These are phyloP conservation scores for Polietes domitor DNA, from an alignment of 2,888 invertebrate species.

Conservation along the genomic window DNA sequence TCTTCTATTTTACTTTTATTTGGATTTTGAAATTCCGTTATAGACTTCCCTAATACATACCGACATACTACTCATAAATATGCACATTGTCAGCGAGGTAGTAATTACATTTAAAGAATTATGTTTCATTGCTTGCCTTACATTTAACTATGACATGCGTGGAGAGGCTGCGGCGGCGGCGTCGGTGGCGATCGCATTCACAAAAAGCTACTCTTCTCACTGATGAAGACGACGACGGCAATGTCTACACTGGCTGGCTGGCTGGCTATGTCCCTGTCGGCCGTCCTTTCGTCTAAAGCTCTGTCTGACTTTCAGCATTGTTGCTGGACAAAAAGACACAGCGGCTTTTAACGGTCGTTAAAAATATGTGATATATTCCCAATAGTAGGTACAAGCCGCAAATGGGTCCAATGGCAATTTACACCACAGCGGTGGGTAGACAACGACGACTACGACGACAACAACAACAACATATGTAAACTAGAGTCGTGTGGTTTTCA, in stretches of 20 bases:
- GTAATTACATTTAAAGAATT: slow-evolving; percentile 73
- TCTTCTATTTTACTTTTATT: too few species aligned
- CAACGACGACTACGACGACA: slow-evolving; percentile 31
- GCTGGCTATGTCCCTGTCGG: slow-evolving; percentile 10
- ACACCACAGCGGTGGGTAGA: slow-evolving; percentile 65
- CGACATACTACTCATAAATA: slow-evolving; percentile 69
- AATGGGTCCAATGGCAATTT: slow-evolving; percentile 58
- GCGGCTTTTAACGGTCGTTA: slow-evolving; percentile 1
- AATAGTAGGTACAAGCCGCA: background rate
- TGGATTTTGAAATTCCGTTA: too few species aligned
- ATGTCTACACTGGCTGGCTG: slow-evolving; percentile 30
- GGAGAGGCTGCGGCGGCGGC: background rate
- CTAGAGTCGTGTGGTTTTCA: slow-evolving; percentile 63
- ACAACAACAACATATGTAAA: slow-evolving; percentile 43
- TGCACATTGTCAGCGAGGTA: slow-evolving; percentile 74
- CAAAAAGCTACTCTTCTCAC: slow-evolving; percentile 3
- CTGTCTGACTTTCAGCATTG: background rate
- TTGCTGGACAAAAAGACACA: background rate
- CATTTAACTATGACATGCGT: slow-evolving; percentile 44
- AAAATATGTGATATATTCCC: background rate
- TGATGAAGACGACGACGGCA: background rate
- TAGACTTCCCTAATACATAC: background rate
- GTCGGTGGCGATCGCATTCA: slow-evolving; percentile 5
- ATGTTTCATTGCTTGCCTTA: slow-evolving; percentile 58
- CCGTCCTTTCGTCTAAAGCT: background rate